A percentile compares a stretch with the other conserved stretches of the same genome.
Conservation (phyloP, 2,113 vertebrate genomes). For the Elachura formosa region DNA sequence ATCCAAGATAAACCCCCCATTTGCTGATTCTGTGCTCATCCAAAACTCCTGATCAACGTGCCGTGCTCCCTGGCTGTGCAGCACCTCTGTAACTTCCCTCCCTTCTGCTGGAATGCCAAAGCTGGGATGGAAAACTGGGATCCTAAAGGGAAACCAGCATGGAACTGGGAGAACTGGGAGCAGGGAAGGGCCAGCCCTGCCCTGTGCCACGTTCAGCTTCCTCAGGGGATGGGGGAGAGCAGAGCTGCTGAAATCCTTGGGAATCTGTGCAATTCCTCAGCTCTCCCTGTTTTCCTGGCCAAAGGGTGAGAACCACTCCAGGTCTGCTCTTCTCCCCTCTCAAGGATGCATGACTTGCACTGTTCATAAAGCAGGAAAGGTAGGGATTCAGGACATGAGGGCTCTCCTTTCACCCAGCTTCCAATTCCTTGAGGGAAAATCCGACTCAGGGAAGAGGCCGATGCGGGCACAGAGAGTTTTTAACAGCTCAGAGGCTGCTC, state of each 20-base stretch:
- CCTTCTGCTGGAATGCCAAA: rapidly evolving
- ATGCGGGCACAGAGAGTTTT: rapidly evolving
- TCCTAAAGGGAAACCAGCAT: not conserved
- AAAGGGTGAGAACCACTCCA: not conserved
- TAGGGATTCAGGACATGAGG: not conserved
- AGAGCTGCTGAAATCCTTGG: not conserved
- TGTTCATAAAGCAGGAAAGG: not conserved
- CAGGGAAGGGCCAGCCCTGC: not conserved
- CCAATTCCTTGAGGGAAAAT: not conserved
- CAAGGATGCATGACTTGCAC: not conserved
- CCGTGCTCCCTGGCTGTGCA: rapidly evolving
- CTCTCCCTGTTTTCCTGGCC: not conserved
- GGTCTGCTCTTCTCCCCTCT: not conserved
- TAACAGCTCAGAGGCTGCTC: not conserved
- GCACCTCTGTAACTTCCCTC: not conserved
- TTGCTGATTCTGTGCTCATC: not conserved
- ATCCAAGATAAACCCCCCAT: rapidly evolving
- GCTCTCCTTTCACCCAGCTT: not conserved
- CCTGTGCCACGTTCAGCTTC: rapidly evolving
- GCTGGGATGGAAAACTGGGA: not conserved
- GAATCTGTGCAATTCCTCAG: rapidly evolving
- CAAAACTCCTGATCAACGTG: not conserved
- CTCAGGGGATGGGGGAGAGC: not conserved
- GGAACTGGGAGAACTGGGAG: not conserved
- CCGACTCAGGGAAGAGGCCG: not conserved